Evolutionary conservation across 2,113 vertebrate species (phyloP), one percentile per base, ranked within the genome.

Genomic region (Calcarius ornatus): DNA sequence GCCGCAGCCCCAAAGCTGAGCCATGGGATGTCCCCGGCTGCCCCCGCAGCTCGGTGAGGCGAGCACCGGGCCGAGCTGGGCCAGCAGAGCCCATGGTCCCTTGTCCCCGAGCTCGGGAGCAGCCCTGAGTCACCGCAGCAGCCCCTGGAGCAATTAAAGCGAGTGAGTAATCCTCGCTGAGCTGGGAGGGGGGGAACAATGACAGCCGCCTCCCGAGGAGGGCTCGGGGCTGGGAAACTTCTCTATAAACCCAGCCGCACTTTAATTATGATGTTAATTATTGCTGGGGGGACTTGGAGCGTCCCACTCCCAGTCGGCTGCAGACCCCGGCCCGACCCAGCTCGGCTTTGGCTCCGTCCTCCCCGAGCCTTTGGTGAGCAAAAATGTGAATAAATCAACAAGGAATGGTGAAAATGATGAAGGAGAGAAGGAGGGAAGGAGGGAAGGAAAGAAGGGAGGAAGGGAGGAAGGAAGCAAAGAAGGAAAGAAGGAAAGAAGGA

Each of bases 251-350:
- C 38, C 87, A 73, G 81, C 20, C 54, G 11, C 38, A 6, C 43
- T 10, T 92, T 94, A 85, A 96, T 93, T 63, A 63, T 28, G 12
- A 13, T 70, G 85, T 61, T 95, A 92, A 89, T 96, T 88, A 84
- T 23, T 66, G 87, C 81, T 66, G 40, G 7, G 57, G 45, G 83
- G 48, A 61, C 33, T 23, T 6, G 63, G 93, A 83, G 69, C 40
- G 65, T 70, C 42, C 89, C 45, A 6, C 28, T 61, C 75, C 68
- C 54, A 42, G 57, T n/a, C 5, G 1, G 38, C 16, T 45, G 63
- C 68, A 76, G 61, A 50, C 13, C 72, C 80, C 13, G 12, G n/a
- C 5, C 66, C 0, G 2, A 27, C 45, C 8, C 0, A 2, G 43
- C 31, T 27, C 14, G 0, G 2, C 42, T 76, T 51, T 0, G 6